These are phyloP conservation scores for Delphinus delphis DNA, from an alignment of 2,113 vertebrate species.

Conservation along the genomic window DNA sequence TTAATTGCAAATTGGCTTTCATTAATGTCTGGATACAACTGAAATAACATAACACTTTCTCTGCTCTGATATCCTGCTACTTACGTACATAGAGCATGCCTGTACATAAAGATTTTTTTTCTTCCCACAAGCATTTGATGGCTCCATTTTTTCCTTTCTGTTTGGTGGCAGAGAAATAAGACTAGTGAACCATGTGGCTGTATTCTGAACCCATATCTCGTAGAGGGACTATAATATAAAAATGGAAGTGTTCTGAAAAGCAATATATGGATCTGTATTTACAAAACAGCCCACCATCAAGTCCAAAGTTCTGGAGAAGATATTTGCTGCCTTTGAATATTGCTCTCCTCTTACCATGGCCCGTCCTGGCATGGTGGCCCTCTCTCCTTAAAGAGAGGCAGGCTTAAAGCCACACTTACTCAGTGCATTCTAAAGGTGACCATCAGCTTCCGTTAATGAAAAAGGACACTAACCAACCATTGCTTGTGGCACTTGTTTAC, in stretches of 20 bases:
- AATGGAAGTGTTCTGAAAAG: background rate
- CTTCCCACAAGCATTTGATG: background rate
- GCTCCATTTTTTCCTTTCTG: background rate
- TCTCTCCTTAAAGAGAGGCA: background rate
- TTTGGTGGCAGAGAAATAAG: background rate
- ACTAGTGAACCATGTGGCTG: background rate
- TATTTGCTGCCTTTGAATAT: background rate
- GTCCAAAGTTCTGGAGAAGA: background rate
- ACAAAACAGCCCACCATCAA: background rate
- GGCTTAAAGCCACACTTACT: background rate
- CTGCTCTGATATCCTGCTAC: conserved; percentile 13
- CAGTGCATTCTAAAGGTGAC: background rate
- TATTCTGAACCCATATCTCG: background rate
- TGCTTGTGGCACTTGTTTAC: background rate
- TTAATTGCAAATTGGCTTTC: conserved; percentile 69
- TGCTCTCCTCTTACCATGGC: background rate
- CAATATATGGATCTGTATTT: background rate
- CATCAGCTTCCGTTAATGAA: background rate
- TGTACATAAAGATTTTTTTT: background rate
- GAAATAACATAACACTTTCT: conserved; percentile 18
- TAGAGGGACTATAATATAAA: background rate
- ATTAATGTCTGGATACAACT: conserved; percentile 14
- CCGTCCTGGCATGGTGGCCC: background rate
- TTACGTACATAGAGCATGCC: conserved; percentile 19
- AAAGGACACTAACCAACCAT: background rate